Evolutionary conservation across 2,888 invertebrate species (phyloP).

Genomic region (Apodemia zela): DNA sequence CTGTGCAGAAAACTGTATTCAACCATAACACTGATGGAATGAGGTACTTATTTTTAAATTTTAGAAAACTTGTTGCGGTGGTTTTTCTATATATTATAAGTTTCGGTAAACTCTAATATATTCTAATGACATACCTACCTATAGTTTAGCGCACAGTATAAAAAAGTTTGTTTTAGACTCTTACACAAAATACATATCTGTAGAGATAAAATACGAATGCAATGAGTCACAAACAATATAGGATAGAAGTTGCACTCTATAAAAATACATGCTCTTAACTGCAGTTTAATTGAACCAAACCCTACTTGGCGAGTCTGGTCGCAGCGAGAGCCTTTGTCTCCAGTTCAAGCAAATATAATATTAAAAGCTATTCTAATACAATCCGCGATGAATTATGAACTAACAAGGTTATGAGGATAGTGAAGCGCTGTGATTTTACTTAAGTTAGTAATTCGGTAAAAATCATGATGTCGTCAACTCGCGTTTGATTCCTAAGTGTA

Average conservation of each 20-base stretch:
- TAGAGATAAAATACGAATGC: no score
- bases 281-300: conserved; percentile 1
- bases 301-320: conserved; percentile 2
- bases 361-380: conserved; percentile 5
- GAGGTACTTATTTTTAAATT: no score
- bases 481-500: background rate
- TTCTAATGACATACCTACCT: no score
- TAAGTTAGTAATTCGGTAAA: background rate
- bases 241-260: background rate
- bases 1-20: no score
- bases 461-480: background rate
- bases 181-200: no score
- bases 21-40: no score
- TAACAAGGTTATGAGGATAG: background rate
- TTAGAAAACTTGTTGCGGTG: no score
- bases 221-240: no score
- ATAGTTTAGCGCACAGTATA: no score
- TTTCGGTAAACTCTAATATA: no score
- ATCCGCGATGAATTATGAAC: background rate
- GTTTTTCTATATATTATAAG: no score
- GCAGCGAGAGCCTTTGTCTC: background rate
- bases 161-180: no score
- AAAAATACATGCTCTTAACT: background rate
- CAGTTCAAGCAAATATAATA: background rate
- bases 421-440: background rate